A percentile compares a stretch with the other conserved stretches of the same genome.
These are phyloP conservation scores for Patella vulgata DNA, from an alignment of 1,140 invertebrate genomes.

Conservation along the genomic window DNA sequence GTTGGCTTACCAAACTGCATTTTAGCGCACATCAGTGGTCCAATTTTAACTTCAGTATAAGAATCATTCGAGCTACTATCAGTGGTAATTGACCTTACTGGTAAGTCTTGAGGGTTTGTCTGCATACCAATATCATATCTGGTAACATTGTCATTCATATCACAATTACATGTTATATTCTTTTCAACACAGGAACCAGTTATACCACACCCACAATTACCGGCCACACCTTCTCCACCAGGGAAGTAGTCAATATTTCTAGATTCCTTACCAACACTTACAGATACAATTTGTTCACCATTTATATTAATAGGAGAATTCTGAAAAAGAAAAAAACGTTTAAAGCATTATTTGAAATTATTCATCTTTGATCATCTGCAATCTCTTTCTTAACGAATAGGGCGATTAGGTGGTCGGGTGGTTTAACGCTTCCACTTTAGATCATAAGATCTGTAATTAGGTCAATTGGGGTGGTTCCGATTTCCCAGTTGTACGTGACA, in stretches of 20 bases:
- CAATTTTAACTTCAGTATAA: not conserved
- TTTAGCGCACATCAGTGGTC: slow-evolving; percentile 10
- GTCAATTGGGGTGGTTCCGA: too few species aligned
- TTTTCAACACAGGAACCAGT: slow-evolving; percentile 9
- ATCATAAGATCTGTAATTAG: too few species aligned
- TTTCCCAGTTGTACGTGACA: too few species aligned
- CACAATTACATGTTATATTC: slow-evolving; percentile 19
- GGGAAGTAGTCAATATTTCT: slow-evolving; percentile 23
- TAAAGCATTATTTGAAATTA: too few species aligned
- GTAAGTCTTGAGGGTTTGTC: slow-evolving; percentile 11
- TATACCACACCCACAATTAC: slow-evolving; percentile 24
- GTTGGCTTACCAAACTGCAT: slow-evolving; percentile 17
- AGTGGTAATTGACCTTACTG: slow-evolving; percentile 7
- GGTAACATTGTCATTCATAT: slow-evolving; percentile 8
- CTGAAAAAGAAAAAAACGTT: too few species aligned
- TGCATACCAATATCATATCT: slow-evolving; percentile 16
- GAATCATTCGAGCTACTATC: not conserved
- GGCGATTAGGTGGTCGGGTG: too few species aligned
- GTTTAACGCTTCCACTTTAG: too few species aligned
- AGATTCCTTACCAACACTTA: slow-evolving; percentile 4
- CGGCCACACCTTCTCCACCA: slow-evolving; percentile 4
- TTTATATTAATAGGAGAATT: too few species aligned
- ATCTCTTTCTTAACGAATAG: too few species aligned
- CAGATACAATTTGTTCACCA: slow-evolving; percentile 4
- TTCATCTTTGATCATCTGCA: too few species aligned